Evolutionary conservation across 2,888 invertebrate species (phyloP), one percentile per base, ranked within the genome.

Genomic region (Erynnis tages): DNA sequence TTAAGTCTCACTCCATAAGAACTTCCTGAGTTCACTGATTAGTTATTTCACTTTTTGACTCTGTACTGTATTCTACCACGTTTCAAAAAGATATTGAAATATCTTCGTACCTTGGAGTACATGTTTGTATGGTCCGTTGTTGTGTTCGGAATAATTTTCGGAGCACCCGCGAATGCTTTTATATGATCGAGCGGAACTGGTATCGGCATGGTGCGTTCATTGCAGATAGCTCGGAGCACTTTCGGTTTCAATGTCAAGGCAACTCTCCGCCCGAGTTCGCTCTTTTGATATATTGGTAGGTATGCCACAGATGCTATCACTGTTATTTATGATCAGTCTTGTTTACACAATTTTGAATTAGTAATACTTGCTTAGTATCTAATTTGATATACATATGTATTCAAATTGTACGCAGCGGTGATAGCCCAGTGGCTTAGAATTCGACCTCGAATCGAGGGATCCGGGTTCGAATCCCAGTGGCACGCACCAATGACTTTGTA

Each of bases 231-330:
- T 75, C 62, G 67, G 56, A 70, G 79, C 76, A 64, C 68, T 73
- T 54, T 68, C 37, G 54, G 69, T 76, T 75, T 79, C 87, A 87
- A 82, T 84, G 87, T 82, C 86, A 84, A 82, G 85, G 84, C 62
- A 32, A 50, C 41, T 37, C 54, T 53, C 38, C 35, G 23, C 43
- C 48, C 48, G 53, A 55, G 14, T 17, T 47, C 37, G 30, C 23
- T 17, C 16, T 2, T 43, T 38, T 53, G 48, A 44, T 41, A 41
- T 19, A 46, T 37, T 44, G 38, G 16, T 27, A 17, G 6, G 34
- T 37, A 37, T 14, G 27, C 14, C 11, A 14, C 35, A 50, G 43
- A 43, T 50, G 43, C 25, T 50, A 35, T 50, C 35, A 21, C 10
- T 25, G 19, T 30, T 11, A 34, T 50, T 49, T 41, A 41, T 25